A percentile compares a stretch with the other conserved stretches of the same genome.
Conservation (phyloP, 2,888 invertebrate genomes). For the Celastrina argiolus region DNA sequence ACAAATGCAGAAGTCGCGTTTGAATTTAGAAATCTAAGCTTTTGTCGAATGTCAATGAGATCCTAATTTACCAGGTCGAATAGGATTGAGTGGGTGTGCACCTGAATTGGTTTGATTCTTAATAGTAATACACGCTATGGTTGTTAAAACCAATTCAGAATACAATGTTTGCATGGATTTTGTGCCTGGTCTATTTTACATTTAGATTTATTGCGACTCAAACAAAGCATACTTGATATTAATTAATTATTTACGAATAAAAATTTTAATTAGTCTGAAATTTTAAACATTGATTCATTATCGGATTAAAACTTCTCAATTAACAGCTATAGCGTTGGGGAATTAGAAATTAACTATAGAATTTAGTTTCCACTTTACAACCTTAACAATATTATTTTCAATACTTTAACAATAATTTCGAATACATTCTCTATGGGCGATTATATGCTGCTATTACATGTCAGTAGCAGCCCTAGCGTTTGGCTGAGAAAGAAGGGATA, state of each 20-base stretch:
- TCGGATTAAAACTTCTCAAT: conserved; percentile 32
- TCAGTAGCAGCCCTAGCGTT: conserved; percentile 5
- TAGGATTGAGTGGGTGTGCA: conserved; percentile 33
- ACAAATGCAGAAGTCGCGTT: conserved; percentile 33
- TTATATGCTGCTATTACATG: conserved; percentile 29
- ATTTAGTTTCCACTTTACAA: conserved; percentile 20
- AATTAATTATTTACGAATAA: conserved; percentile 29
- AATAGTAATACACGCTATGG: conserved; percentile 6
- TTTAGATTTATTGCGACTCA: conserved; percentile 12
- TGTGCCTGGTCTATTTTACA: conserved; percentile 30
- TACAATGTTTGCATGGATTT: conserved; percentile 28
- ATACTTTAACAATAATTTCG: conserved; percentile 35
- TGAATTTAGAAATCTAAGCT: conserved; percentile 32
- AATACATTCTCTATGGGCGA: conserved; percentile 35
- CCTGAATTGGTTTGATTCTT: conserved; percentile 36
- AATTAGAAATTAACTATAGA: conserved; percentile 30
- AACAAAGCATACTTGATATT: conserved; percentile 31
- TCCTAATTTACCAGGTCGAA: conserved; percentile 34
- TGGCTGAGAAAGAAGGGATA: neutral
- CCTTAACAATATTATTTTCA: conserved; percentile 28
- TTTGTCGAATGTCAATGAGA: conserved; percentile 36
- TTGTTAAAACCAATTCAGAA: conserved; percentile 23
- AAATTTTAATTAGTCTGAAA: conserved; percentile 29
- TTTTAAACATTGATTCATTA: conserved; percentile 34
- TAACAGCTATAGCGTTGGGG: conserved; percentile 31